These are phyloP conservation scores for Trichopria drosophilae DNA, from an alignment of 2,888 invertebrate species.

Conservation along the genomic window DNA sequence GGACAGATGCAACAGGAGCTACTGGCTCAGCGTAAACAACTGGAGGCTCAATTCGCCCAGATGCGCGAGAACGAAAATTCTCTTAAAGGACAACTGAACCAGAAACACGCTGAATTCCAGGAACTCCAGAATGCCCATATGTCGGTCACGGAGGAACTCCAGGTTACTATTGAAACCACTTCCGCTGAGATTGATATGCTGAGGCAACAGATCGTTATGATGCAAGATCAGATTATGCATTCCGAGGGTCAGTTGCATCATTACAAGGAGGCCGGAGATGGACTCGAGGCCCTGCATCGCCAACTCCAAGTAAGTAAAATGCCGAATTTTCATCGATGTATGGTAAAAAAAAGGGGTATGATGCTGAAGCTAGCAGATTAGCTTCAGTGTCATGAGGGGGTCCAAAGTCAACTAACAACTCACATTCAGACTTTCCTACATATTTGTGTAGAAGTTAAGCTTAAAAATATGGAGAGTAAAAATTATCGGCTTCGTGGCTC, in stretches of 20 bases:
- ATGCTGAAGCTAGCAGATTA: too few relatives aligned
- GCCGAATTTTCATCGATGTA: not conserved
- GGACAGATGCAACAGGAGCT: conserved; percentile 60
- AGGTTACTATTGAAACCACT: conserved; percentile 51
- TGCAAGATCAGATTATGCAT: conserved; percentile 52
- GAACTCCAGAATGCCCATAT: conserved; percentile 53
- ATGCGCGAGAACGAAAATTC: conserved; percentile 62
- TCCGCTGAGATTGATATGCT: conserved; percentile 50
- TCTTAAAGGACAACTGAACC: conserved; percentile 53
- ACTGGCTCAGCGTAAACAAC: conserved; percentile 66
- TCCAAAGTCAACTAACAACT: too few relatives aligned
- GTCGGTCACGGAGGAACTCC: conserved; percentile 48
- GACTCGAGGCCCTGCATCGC: conserved; percentile 61
- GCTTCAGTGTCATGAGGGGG: too few relatives aligned
- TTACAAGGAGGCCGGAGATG: conserved; percentile 61
- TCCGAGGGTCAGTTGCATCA: conserved; percentile 52
- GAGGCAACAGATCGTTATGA: conserved; percentile 47
- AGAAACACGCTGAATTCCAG: conserved; percentile 61
- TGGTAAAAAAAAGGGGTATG: too few relatives aligned
- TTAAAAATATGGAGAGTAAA: too few relatives aligned
- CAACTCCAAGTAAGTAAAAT: conserved; percentile 59
- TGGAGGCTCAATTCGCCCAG: conserved; percentile 68
- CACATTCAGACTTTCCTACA: too few relatives aligned
- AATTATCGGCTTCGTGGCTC: too few relatives aligned
- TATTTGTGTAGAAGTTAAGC: too few relatives aligned